Conservation (phyloP, 2,113 vertebrate genomes). For the Turdus rufiventris region DNA sequence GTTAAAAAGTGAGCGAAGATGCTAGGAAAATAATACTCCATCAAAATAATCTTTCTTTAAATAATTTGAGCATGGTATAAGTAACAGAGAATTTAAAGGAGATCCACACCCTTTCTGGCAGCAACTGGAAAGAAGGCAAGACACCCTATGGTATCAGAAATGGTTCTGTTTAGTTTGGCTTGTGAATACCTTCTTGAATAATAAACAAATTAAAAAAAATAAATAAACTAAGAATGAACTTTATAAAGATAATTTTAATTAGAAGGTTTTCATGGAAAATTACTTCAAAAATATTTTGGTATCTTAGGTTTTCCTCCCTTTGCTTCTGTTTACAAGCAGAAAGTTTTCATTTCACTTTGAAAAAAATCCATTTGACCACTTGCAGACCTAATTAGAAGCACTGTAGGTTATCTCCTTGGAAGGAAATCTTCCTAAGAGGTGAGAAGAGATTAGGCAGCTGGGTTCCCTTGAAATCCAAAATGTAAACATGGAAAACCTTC, state of each 20-base stretch:
- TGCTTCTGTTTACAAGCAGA: neutral
- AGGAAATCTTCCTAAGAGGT: slow-evolving; percentile 62
- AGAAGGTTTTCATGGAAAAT: neutral
- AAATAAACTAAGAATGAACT: neutral
- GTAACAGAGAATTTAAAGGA: neutral
- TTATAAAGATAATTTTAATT: neutral
- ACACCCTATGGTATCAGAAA: neutral
- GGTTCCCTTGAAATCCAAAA: slow-evolving; percentile 68
- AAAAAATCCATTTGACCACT: slow-evolving; percentile 42
- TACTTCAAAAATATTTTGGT: neutral
- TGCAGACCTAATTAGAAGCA: slow-evolving; percentile 66
- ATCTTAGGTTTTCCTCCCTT: neutral
- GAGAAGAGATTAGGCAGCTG: slow-evolving; percentile 71
- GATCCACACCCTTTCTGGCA: neutral
- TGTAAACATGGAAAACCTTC: slow-evolving; percentile 69
- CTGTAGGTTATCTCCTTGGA: slow-evolving; percentile 50
- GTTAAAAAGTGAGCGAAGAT: neutral
- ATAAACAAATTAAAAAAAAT: neutral
- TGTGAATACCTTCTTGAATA: neutral
- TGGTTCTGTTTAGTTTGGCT: neutral
- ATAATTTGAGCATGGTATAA: slow-evolving; percentile 29
- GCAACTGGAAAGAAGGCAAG: neutral
- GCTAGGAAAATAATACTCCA: slow-evolving; percentile 40
- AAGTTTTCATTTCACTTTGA: neutral
- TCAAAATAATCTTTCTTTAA: slow-evolving; percentile 32